Percentiles rank a stretch among this genome's conserved stretches.
Conservation (phyloP, 1,140 invertebrate species). For the Bombus ignitus region DNA sequence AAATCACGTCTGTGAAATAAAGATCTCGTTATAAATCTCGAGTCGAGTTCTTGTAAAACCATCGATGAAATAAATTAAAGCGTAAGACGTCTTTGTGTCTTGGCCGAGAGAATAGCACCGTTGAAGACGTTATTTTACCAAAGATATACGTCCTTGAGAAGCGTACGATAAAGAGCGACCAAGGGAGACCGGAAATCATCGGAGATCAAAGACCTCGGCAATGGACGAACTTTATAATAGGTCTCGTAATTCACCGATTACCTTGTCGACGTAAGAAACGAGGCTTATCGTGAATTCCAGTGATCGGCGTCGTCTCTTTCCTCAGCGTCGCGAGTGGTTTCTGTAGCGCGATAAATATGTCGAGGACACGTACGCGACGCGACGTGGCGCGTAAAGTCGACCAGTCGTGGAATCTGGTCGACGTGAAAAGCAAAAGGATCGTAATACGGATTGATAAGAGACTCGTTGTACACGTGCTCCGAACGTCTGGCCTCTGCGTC, state of each 20-base stretch:
- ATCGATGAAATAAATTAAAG: not conserved
- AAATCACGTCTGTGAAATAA: not conserved
- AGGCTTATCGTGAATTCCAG: conserved; percentile 24
- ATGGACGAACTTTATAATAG: not conserved
- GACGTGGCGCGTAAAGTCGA: not conserved
- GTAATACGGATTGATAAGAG: not conserved
- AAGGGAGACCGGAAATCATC: not conserved
- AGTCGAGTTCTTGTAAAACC: not conserved
- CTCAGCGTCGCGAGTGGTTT: not conserved
- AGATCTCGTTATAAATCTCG: not conserved
- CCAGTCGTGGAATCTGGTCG: conserved; percentile 5
- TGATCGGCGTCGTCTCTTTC: not conserved
- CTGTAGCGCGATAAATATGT: conserved; percentile 46
- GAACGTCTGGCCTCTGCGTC: too few relatives aligned
- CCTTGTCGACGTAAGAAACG: not conserved
- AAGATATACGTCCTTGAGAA: not conserved
- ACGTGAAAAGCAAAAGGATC: not conserved
- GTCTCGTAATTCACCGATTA: conserved; percentile 29
- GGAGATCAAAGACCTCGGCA: conserved; percentile 11
- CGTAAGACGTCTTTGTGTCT: not conserved
- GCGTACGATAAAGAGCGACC: not conserved
- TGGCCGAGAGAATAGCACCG: not conserved
- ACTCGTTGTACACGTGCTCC: not conserved
- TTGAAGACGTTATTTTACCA: not conserved
- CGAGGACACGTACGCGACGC: conserved; percentile 23